phyloP scores from a whole-genome alignment of 2,888 invertebrate species.

The Eumacrocentrus americanus region DNA sequence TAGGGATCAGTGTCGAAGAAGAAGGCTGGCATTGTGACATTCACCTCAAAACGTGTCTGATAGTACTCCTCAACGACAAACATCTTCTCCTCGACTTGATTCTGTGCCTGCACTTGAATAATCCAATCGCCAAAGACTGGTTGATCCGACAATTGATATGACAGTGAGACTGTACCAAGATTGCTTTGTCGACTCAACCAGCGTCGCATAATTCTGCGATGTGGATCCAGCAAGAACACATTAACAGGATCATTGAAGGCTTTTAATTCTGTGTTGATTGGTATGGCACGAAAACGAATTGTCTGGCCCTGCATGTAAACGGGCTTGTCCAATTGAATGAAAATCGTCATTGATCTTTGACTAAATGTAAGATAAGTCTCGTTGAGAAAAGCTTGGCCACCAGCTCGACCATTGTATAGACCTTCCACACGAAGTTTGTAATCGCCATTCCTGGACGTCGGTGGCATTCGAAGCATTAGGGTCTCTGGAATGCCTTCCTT shows the following conservation, averaged over 20 bases:
- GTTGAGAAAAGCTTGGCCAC: slow-evolving; percentile 88
- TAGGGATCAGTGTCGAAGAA: slow-evolving; percentile 86
- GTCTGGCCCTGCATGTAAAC: slow-evolving; percentile 92
- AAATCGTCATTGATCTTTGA: slow-evolving; percentile 91
- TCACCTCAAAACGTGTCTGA: slow-evolving; percentile 92
- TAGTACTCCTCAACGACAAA: slow-evolving; percentile 95
- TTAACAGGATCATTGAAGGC: slow-evolving; percentile 91
- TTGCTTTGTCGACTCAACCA: slow-evolving; percentile 92
- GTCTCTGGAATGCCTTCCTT: slow-evolving; percentile 88
- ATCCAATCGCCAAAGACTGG: slow-evolving; percentile 93
- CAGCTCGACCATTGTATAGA: slow-evolving; percentile 75
- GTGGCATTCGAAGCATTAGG: slow-evolving; percentile 87
- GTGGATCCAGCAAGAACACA: slow-evolving; percentile 90
- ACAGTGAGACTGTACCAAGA: slow-evolving; percentile 90
- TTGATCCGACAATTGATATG: slow-evolving; percentile 89
- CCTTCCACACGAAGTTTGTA: slow-evolving; percentile 88
- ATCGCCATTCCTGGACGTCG: slow-evolving; percentile 81
- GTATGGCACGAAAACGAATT: slow-evolving; percentile 89
- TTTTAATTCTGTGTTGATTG: slow-evolving; percentile 89
- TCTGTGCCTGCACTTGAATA: slow-evolving; percentile 85
- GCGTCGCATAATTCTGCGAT: slow-evolving; percentile 83
- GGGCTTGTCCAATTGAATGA: slow-evolving; percentile 94
- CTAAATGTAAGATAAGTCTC: slow-evolving; percentile 86
- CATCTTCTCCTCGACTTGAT: slow-evolving; percentile 83
- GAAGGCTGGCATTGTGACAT: slow-evolving; percentile 94